A percentile compares a stretch with the other conserved stretches of the same genome.
Evolutionary conservation across 2,113 vertebrate genomes (phyloP).

Genomic region (Gavialis gangeticus): DNA sequence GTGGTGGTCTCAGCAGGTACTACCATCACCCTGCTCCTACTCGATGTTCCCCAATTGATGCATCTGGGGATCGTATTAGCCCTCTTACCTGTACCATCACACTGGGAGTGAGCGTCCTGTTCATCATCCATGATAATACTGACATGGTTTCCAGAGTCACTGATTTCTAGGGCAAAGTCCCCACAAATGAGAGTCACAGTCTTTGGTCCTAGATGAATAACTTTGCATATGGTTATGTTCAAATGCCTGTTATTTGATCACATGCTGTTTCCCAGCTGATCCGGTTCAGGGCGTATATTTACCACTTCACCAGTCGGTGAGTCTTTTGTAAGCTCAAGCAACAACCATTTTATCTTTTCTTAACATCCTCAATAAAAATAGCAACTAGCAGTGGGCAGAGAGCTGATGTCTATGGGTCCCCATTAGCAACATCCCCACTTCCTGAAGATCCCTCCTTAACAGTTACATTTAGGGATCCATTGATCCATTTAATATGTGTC

Average conservation of each 20-base stretch:
- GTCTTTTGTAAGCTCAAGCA: not conserved
- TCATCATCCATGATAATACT: not conserved
- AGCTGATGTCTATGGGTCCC: not conserved
- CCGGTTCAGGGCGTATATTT: fast-evolving
- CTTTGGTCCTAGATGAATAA: not conserved
- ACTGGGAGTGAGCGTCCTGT: not conserved
- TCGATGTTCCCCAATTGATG: not conserved
- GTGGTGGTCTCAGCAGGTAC: not conserved
- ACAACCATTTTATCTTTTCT: fast-evolving
- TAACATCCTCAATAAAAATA: not conserved
- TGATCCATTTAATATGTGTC: not conserved
- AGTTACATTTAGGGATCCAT: not conserved
- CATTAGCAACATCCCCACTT: not conserved
- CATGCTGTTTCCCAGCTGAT: not conserved
- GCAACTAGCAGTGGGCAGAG: not conserved
- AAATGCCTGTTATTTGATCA: not conserved
- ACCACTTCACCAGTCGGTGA: fast-evolving
- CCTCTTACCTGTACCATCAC: not conserved
- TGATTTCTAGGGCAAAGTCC: not conserved
- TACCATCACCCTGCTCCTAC: too few relatives aligned
- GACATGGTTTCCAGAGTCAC: not conserved
- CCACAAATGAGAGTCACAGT: not conserved
- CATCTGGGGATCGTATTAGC: not conserved
- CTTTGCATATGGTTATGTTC: not conserved
- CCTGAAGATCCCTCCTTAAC: not conserved